Base-by-base conservation (phyloP, 2,888 invertebrate species). In the Xestoiulus laeticollis region DNA sequence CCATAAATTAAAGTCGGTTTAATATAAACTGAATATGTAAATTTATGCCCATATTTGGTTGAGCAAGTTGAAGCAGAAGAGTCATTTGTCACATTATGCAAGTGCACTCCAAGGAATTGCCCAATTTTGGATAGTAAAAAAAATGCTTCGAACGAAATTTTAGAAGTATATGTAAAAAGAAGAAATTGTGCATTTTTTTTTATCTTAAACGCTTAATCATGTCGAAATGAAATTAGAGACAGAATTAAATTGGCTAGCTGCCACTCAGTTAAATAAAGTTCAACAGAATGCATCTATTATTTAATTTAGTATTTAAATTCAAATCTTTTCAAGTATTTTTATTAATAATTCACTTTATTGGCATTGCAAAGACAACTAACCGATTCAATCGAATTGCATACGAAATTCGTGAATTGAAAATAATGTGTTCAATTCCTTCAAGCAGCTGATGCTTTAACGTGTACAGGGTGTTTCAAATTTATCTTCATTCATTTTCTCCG, bases 281-380 rank as follows among this genome's bases (percentile, higher is more conserved):
- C 26, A 68, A 2, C 22, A 68, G 0, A 26, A 68, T 22, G 68
- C 22, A 68, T 26, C 22, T 68, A 26, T 68, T 68, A 68, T 68
- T 68, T 8, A 68, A 68, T 68, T 68, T 68, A 68, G 12, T 68
- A 68, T 68, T 68, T 26, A 68, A 68, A 68, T 68, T 53, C 19
- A 53, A 53, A 19, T 53, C 68, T 8, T 26, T 68, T 68, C 12
- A 22, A 68, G 26, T 68, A 26, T 68, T 68, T 68, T 68, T 26
- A 22, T 26, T 59, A 26, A 68, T 68, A 68, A 68, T 68, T 68
- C 68, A 10, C 10, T 68, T 68, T 68, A n/a, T 68, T 68, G 22
- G 26, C 22, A 68, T 68, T 22, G n/a, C 68, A 8, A 6, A 12
- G 6, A 22, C 68, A 68, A n/a, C 5, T 8, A 68, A 68, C 22